phyloP scores from a whole-genome alignment of 2,888 invertebrate species.

The Trichacis sp. region DNA sequence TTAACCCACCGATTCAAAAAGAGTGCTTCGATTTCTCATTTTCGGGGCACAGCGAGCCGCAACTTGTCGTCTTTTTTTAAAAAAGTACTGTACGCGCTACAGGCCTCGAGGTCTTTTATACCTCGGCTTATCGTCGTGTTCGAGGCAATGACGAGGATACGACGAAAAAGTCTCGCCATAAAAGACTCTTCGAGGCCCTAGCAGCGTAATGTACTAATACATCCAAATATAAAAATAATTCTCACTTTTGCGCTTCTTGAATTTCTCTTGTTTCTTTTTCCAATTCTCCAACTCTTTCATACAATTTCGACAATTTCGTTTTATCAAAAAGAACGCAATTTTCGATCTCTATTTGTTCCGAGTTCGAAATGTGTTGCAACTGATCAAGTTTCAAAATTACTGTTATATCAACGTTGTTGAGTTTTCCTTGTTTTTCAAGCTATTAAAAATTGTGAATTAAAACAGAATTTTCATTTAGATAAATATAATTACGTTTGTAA shows the following conservation, averaged over 20 bases:
- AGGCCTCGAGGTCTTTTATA: too few species aligned
- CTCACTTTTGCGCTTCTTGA: constrained; percentile 74
- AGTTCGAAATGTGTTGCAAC: constrained; percentile 71
- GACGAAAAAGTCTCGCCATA: too few species aligned
- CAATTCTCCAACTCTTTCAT: constrained; percentile 75
- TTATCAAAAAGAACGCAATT: constrained; percentile 76
- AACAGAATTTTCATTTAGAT: constrained; percentile 4
- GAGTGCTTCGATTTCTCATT: too few species aligned
- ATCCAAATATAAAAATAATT: background rate
- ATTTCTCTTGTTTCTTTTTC: constrained; percentile 77
- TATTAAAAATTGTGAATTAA: constrained; percentile 56
- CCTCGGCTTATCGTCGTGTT: too few species aligned
- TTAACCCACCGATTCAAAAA: too few species aligned
- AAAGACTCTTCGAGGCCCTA: too few species aligned
- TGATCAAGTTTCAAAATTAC: constrained; percentile 80
- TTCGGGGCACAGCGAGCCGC: too few species aligned
- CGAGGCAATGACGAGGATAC: too few species aligned
- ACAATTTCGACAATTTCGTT: constrained; percentile 71
- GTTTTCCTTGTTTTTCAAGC: constrained; percentile 80
- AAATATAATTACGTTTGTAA: too few species aligned
- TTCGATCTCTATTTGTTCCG: constrained; percentile 69
- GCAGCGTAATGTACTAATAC: too few species aligned
- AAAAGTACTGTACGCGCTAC: too few species aligned
- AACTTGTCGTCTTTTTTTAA: too few species aligned
- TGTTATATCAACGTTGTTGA: constrained; percentile 82